These are phyloP conservation scores for Paragorgia papillata DNA, from an alignment of 92 coral and sea anemone species.

Conservation along the genomic window DNA sequence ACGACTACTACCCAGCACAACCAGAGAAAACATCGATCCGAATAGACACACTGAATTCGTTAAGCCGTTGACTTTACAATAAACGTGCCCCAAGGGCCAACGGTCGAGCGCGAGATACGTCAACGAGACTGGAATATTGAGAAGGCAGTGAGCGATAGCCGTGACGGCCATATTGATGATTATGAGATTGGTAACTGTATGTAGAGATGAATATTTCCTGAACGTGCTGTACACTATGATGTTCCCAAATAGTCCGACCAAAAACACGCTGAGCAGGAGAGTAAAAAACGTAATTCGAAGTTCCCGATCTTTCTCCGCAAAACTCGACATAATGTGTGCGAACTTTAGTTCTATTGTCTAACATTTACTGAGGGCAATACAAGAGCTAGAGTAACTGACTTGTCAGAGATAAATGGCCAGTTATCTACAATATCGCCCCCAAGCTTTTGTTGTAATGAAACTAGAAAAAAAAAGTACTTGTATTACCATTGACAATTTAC, in stretches of 20 bases:
- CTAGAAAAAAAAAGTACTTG: too few species aligned
- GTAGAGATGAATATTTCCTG: constrained; percentile 16
- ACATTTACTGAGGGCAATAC: too few species aligned
- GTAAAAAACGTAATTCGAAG: constrained; percentile 20
- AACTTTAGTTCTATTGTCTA: too few species aligned
- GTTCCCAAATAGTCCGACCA: constrained; percentile 32
- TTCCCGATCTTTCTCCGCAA: not conserved
- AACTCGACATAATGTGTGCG: not conserved
- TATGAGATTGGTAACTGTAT: constrained; percentile 21
- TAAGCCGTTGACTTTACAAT: constrained; percentile 14
- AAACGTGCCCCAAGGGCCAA: not conserved
- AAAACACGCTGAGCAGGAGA: not conserved
- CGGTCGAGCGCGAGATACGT: constrained; percentile 2
- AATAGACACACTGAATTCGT: constrained; percentile 36
- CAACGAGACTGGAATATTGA: constrained; percentile 23
- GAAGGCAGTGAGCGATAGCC: constrained; percentile 27
- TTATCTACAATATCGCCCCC: too few species aligned
- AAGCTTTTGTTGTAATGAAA: too few species aligned
- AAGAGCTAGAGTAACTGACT: too few species aligned
- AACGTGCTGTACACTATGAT: constrained; percentile 15
- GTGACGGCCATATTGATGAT: constrained; percentile 29
- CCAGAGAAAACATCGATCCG: constrained; percentile 38
- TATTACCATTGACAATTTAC: too few species aligned
- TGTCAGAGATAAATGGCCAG: too few species aligned
- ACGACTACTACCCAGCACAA: constrained; percentile 23